phyloP scores from a whole-genome alignment of 2,888 invertebrate species.

The Nudaria mundana region DNA sequence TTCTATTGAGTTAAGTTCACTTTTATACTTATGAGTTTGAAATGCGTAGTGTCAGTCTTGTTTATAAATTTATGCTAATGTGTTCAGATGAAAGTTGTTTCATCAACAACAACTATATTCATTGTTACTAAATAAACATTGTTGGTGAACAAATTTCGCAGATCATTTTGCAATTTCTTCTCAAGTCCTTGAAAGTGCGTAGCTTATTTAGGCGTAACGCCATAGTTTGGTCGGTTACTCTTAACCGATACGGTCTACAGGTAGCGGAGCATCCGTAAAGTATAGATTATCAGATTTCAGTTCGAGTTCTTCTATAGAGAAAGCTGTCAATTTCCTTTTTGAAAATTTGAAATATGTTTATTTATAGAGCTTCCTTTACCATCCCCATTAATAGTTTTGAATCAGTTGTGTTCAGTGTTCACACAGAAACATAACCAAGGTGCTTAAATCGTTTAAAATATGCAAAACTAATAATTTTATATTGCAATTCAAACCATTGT shows the following conservation, averaged over 20 bases:
- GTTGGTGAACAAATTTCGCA: constrained; percentile 44
- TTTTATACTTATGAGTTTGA: constrained; percentile 31
- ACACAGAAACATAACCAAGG: too few species aligned
- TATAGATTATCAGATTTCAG: constrained; percentile 60
- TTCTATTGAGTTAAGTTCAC: constrained; percentile 34
- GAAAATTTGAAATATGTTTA: constrained; percentile 27
- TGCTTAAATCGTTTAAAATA: too few species aligned
- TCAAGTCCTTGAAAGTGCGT: constrained; percentile 60
- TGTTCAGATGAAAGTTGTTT: constrained; percentile 34
- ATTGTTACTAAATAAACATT: constrained; percentile 30
- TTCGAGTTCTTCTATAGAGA: constrained; percentile 38
- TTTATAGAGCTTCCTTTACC: constrained; percentile 16
- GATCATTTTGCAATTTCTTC: constrained; percentile 45
- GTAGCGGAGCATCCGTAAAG: constrained; percentile 58
- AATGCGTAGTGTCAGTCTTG: constrained; percentile 20
- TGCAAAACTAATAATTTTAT: constrained; percentile 28
- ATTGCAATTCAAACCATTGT: constrained; percentile 41
- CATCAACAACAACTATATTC: constrained; percentile 22
- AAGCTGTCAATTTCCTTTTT: constrained; percentile 43
- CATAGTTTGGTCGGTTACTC: constrained; percentile 69
- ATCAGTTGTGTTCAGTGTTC: constrained; percentile 7
- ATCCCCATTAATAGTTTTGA: constrained; percentile 1
- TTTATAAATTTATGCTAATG: constrained; percentile 30
- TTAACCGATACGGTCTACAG: constrained; percentile 77
- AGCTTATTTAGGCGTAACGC: constrained; percentile 71